These are phyloP conservation scores for Argyresthia goedartella DNA, from an alignment of 2,888 invertebrate genomes.

Conservation along the genomic window DNA sequence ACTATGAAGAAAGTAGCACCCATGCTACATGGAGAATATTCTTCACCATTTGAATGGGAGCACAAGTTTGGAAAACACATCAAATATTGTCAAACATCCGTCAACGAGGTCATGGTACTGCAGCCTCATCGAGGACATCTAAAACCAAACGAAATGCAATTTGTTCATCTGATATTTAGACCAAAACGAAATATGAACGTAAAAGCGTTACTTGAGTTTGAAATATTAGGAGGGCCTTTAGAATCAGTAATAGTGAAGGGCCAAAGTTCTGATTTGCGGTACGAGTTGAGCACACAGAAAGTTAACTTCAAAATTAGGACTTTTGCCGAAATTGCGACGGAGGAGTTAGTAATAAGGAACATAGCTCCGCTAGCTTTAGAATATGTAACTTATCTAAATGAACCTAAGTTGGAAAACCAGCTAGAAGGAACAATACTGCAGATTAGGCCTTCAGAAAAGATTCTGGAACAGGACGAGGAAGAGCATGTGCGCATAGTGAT, in stretches of 20 bases:
- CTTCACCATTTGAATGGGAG: constrained; percentile 38
- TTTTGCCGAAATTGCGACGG: constrained; percentile 46
- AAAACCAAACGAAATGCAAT: constrained; percentile 60
- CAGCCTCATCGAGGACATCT: constrained; percentile 61
- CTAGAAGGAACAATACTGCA: constrained; percentile 53
- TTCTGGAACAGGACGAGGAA: constrained; percentile 44
- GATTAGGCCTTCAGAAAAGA: constrained; percentile 48
- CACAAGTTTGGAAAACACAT: constrained; percentile 32
- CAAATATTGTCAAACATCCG: constrained; percentile 19
- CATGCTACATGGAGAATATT: constrained; percentile 34
- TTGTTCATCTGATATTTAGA: constrained; percentile 57
- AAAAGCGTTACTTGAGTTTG: constrained; percentile 57
- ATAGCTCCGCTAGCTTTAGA: constrained; percentile 54
- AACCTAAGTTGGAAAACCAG: constrained; percentile 34
- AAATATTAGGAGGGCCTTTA: constrained; percentile 68
- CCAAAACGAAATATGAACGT: constrained; percentile 52
- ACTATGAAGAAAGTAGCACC: constrained; percentile 17
- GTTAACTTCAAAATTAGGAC: constrained; percentile 57
- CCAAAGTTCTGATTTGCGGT: constrained; percentile 61
- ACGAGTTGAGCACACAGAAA: constrained; percentile 47
- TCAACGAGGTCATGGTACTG: constrained; percentile 52
- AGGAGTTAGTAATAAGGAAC: constrained; percentile 54
- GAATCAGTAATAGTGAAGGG: constrained; percentile 62
- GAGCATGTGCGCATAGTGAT: constrained; percentile 52
- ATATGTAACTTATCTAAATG: constrained; percentile 47